Evolutionary conservation across 2,113 vertebrate species (phyloP).

Genomic region (Bothrops jararaca): DNA sequence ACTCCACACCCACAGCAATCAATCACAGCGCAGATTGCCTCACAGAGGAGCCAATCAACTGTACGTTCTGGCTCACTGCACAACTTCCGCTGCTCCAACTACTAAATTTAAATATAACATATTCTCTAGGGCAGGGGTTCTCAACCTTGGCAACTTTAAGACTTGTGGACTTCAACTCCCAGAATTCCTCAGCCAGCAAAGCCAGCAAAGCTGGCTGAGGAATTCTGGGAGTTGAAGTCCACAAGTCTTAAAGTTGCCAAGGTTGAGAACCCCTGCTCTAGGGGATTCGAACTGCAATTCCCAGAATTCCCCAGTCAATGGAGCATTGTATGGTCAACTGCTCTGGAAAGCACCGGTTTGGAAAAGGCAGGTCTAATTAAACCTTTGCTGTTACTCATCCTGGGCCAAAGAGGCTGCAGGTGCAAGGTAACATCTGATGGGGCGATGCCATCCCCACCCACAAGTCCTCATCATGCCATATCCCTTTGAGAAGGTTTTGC

Average conservation of each 20-base stretch:
- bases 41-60: background rate
- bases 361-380: background rate
- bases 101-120: background rate
- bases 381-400: background rate
- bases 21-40: background rate
- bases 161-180: no score
- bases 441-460: background rate
- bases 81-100: background rate
- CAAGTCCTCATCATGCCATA: background rate
- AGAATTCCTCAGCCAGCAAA: no score
- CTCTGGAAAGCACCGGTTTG: background rate
- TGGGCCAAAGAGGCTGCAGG: background rate
- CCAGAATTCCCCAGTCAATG: background rate
- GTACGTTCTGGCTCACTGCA: background rate
- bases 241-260: no score
- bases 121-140: background rate
- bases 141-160: no score
- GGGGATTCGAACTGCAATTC: background rate
- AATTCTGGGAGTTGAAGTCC: no score
- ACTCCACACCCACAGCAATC: background rate
- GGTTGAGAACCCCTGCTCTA: background rate
- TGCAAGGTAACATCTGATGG: background rate
- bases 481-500: background rate
- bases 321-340: background rate
- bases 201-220: no score